Conservation (phyloP, 2,797 vertebrate species). For the Chrosomus eos region DNA sequence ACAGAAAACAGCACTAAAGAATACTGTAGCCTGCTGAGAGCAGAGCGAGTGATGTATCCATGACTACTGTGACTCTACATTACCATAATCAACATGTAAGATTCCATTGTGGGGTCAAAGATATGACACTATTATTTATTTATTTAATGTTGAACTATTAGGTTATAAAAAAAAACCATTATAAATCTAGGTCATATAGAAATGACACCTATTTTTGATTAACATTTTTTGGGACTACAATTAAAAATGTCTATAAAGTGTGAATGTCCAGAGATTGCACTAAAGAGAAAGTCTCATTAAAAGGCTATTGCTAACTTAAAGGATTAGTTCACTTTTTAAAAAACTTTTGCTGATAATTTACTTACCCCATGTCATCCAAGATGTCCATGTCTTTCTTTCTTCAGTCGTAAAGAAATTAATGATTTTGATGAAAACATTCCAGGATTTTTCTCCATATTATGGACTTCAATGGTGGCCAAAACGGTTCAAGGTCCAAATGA, state of each 20-base stretch:
- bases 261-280: background rate
- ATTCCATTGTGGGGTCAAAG: background rate
- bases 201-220: background rate
- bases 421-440: too few species aligned
- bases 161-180: background rate
- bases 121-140: too few species aligned
- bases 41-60: background rate
- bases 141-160: background rate
- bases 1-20: background rate
- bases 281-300: background rate
- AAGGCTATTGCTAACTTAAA: background rate
- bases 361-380: too few species aligned
- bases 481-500: too few species aligned
- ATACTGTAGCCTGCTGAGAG: background rate
- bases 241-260: too few species aligned
- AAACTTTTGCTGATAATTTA: too few species aligned
- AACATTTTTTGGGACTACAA: too few species aligned
- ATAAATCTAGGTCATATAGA: background rate
- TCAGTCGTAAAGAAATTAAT: too few species aligned
- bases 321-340: too few species aligned
- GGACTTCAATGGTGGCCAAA: too few species aligned
- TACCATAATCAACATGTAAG: background rate
- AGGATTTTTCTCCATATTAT: too few species aligned
- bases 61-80: background rate
- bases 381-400: too few species aligned